These are phyloP conservation scores for Hypselothyrea guttata DNA, from an alignment of 2,888 invertebrate genomes.

Conservation along the genomic window DNA sequence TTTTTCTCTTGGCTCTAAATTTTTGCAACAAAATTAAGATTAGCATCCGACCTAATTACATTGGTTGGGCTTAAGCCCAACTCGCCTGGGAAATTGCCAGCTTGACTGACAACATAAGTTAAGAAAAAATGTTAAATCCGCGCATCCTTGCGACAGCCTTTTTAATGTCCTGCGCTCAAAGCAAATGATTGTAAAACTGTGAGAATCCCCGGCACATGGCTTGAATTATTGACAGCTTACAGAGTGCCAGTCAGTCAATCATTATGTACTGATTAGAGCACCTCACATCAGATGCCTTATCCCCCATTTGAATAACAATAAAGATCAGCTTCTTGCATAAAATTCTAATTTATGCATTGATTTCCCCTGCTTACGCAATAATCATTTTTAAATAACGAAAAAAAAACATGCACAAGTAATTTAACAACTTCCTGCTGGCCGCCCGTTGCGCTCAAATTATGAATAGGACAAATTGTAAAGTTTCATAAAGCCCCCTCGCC, in stretches of 20 bases:
- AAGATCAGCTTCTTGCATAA: slow-evolving; percentile 61
- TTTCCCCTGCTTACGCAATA: slow-evolving; percentile 58
- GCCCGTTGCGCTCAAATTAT: slow-evolving; percentile 46
- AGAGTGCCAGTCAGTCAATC: slow-evolving; percentile 56
- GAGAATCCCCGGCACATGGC: slow-evolving; percentile 62
- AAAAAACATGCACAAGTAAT: slow-evolving; percentile 47
- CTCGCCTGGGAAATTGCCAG: slow-evolving; percentile 78
- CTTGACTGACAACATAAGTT: slow-evolving; percentile 44
- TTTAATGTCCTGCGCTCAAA: slow-evolving; percentile 32
- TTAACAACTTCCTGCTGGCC: slow-evolving; percentile 66
- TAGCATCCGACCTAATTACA: slow-evolving; percentile 59
- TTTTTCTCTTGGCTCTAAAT: not conserved
- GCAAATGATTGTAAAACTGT: slow-evolving; percentile 26
- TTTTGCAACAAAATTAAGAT: slow-evolving; percentile 53
- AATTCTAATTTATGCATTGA: slow-evolving; percentile 75
- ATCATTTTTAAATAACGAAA: slow-evolving; percentile 70
- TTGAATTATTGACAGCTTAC: slow-evolving; percentile 76
- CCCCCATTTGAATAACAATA: slow-evolving; percentile 81
- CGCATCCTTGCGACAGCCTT: slow-evolving; percentile 25
- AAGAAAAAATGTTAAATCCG: too few species aligned
- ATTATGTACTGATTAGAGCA: slow-evolving; percentile 55
- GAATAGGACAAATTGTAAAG: slow-evolving; percentile 69
- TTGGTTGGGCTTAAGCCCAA: slow-evolving; percentile 60
- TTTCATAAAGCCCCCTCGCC: slow-evolving; percentile 46
- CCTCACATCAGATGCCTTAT: too few species aligned